A percentile compares a stretch with the other conserved stretches of the same genome.
phyloP scores from a whole-genome alignment of 2,888 invertebrate species.

The Aplocera efformata region DNA sequence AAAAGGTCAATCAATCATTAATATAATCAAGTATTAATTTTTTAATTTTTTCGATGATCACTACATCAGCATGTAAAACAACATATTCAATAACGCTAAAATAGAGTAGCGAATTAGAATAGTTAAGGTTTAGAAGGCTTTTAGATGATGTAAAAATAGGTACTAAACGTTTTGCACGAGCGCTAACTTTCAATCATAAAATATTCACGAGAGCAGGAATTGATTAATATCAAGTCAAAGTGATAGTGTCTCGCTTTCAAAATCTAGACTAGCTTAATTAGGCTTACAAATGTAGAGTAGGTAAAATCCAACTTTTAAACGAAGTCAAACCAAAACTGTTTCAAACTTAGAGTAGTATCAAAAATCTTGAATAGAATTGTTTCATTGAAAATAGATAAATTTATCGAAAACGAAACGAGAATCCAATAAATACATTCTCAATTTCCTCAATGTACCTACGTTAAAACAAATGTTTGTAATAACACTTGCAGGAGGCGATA shows the following conservation, averaged over 20 bases:
- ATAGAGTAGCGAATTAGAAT: conserved; percentile 57
- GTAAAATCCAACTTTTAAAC: too few species aligned
- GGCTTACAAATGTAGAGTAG: conserved; percentile 31
- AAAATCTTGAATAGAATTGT: too few species aligned
- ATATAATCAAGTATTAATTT: too few species aligned
- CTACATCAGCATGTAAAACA: conserved; percentile 51
- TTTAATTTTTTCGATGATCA: conserved; percentile 10
- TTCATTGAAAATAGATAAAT: too few species aligned
- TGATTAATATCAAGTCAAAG: conserved; percentile 36
- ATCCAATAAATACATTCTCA: too few species aligned
- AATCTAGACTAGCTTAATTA: conserved; percentile 37
- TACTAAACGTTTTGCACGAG: conserved; percentile 23
- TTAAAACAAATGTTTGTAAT: too few species aligned
- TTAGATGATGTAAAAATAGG: conserved; percentile 45
- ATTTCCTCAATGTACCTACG: too few species aligned
- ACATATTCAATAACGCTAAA: conserved; percentile 44
- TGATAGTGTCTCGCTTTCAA: conserved; percentile 38
- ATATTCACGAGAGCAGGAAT: conserved; percentile 45
- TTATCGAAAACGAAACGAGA: too few species aligned
- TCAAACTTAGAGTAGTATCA: conserved; percentile 6
- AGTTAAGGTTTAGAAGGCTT: conserved; percentile 56
- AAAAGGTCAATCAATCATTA: too few species aligned
- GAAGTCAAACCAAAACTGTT: conserved; percentile 6
- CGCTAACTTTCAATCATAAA: conserved; percentile 32
- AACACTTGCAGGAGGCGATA: conserved; percentile 61